These are phyloP conservation scores for Synergus japonicus DNA, from an alignment of 2,888 invertebrate species.

Conservation along the genomic window DNA sequence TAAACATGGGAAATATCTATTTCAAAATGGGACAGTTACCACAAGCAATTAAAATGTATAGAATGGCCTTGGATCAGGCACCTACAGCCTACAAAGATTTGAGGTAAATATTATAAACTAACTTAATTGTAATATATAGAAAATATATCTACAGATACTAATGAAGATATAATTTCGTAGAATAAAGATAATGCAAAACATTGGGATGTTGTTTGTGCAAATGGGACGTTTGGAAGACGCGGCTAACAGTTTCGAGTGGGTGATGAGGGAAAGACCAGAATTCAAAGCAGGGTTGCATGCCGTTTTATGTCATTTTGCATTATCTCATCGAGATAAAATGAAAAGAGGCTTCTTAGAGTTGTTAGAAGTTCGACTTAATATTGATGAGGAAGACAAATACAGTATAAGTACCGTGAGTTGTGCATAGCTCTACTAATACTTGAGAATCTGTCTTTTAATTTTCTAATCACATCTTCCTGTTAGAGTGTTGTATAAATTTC, in stretches of 20 bases:
- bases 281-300: conserved; percentile 93
- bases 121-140: background rate
- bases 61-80: conserved; percentile 98
- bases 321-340: conserved; percentile 95
- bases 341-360: conserved; percentile 94
- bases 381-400: conserved; percentile 86
- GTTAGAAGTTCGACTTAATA: conserved; percentile 90
- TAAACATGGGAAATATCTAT: conserved; percentile 99
- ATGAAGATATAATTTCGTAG: conserved; percentile 76
- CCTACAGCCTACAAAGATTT: conserved; percentile 95
- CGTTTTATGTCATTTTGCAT: conserved; percentile 91
- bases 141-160: background rate
- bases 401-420: conserved; percentile 70
- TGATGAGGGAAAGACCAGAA: conserved; percentile 97
- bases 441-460: background rate
- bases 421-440: background rate
- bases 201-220: conserved; percentile 94
- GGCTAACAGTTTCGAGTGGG: conserved; percentile 97
- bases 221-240: conserved; percentile 98
- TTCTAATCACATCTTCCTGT: background rate
- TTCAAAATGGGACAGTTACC: conserved; percentile 95
- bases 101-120: conserved; percentile 79
- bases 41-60: conserved; percentile 97
- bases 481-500: background rate
- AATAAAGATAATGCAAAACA: conserved; percentile 98